Evolutionary conservation across 23 tunicate species (phyloP).

Genomic region (Styela clava): DNA sequence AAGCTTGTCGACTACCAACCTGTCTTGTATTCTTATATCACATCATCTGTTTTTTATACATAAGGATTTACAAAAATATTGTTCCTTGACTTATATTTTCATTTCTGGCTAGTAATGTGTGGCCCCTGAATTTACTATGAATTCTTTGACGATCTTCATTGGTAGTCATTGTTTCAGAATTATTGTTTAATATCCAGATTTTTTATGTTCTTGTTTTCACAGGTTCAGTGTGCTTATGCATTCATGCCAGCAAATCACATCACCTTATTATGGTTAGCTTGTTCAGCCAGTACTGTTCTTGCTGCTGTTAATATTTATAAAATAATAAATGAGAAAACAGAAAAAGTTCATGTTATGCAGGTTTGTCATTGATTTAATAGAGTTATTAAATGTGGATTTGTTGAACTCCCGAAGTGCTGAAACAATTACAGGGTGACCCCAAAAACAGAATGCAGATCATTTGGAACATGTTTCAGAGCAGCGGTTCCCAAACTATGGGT

Average conservation of each 20-base stretch:
- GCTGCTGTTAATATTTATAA: conserved; percentile 85
- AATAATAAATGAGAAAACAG: conserved; percentile 61
- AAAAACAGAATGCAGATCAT: too few relatives aligned
- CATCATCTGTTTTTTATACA: too few relatives aligned
- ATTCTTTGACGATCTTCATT: not conserved
- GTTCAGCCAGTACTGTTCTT: conserved; percentile 62
- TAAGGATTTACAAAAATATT: too few relatives aligned
- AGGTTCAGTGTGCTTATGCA: conserved; percentile 86
- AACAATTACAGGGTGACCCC: too few relatives aligned
- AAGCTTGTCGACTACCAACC: too few relatives aligned
- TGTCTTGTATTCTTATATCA: too few relatives aligned
- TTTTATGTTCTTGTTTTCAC: not conserved
- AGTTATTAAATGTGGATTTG: too few relatives aligned
- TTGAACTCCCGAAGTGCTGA: too few relatives aligned
- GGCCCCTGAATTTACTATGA: not conserved
- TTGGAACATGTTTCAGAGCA: too few relatives aligned
- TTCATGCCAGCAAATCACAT: conserved; percentile 64
- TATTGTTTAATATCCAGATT: too few relatives aligned
- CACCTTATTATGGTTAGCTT: conserved; percentile 83
- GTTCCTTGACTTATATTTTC: not conserved
- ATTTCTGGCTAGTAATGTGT: not conserved
- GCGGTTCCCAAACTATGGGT: too few relatives aligned
- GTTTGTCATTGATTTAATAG: conserved; percentile 24
- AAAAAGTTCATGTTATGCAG: conserved; percentile 92
- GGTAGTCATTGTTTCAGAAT: not conserved